phyloP scores from a whole-genome alignment of 2,797 vertebrate genomes.

The Perdix hodgsoniae region DNA sequence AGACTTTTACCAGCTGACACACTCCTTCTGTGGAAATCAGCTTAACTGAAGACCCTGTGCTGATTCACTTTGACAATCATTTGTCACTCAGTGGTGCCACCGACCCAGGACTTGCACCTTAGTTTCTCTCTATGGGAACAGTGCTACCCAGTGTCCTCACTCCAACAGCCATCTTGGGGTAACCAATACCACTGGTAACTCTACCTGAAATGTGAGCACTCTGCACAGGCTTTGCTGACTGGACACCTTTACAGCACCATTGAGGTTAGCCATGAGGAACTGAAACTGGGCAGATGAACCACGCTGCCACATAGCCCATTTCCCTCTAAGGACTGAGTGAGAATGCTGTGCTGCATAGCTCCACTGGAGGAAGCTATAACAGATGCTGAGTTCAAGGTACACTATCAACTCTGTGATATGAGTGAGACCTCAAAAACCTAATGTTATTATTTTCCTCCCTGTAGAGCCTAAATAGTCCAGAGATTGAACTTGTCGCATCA shows the following conservation, averaged over 20 bases:
- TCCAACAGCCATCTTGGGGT: background rate
- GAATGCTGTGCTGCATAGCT: background rate
- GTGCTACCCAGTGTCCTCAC: background rate
- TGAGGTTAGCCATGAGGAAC: background rate
- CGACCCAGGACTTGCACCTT: background rate
- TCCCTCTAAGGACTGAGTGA: background rate
- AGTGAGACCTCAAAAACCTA: background rate
- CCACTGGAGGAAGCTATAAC: background rate
- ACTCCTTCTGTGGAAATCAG: background rate
- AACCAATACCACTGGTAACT: background rate
- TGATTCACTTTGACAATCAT: background rate
- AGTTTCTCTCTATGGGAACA: background rate
- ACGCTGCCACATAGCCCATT: fast-evolving
- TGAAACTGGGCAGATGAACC: background rate
- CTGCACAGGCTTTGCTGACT: background rate
- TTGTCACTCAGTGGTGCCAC: background rate
- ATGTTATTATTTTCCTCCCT: background rate
- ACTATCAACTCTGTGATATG: background rate
- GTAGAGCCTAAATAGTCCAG: background rate
- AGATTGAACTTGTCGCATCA: background rate
- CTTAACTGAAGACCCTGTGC: background rate
- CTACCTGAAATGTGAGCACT: background rate
- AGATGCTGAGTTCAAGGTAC: background rate
- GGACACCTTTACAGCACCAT: background rate
- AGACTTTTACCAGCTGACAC: background rate